Base-by-base conservation (phyloP, 2,113 vertebrate species). In the Neolamprologus sp. region DNA sequence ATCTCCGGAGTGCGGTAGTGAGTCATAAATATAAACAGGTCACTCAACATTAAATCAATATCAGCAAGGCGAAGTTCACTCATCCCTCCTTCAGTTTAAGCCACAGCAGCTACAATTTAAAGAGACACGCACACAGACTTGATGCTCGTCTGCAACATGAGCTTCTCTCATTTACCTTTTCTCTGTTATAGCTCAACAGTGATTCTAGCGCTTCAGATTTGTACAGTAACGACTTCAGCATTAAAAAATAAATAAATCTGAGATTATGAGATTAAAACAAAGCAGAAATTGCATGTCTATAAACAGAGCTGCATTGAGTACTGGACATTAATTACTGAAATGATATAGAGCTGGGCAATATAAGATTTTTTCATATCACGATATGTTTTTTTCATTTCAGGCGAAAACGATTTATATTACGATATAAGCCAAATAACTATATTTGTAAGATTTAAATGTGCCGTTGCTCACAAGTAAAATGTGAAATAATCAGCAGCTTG, bases 21-120 rank as follows among this genome's bases (percentile, higher is more conserved):
- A 84, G 42, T 10, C 63, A 80, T 35, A 40, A 73, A 85, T n/a
- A 28, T 49, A 71, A 63, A 84, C 37, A 63, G n/a, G 45, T 47
- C 40, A 6, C 19, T 54, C n/a, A 6, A 54, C n/a, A 16, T 71
- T 40, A 83, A 89, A 88, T 90, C 86, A 83, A 87, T 88, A 85
- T 40, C 9, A 9, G 63, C 37, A 63, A 51, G 53, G 42, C 3
- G 19, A 84, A 60, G 86, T 73, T 86, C 58, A 84, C 57, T 23
- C 17, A 21, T 55, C 19, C 7, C 86, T 73, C 26, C 40, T 83
- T n/a, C 51, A 49, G 1, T 79, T 45, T 58, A 12, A 53, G 5
- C 53, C 28, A 45, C 37, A 30, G 40, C 45, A 28, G 68, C 45
- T 49, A 75, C 40, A 26, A 47, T 75, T 47, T 28, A 75, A 47